These are phyloP conservation scores for Alcis repandata DNA, from an alignment of 2,888 invertebrate species.

Conservation along the genomic window DNA sequence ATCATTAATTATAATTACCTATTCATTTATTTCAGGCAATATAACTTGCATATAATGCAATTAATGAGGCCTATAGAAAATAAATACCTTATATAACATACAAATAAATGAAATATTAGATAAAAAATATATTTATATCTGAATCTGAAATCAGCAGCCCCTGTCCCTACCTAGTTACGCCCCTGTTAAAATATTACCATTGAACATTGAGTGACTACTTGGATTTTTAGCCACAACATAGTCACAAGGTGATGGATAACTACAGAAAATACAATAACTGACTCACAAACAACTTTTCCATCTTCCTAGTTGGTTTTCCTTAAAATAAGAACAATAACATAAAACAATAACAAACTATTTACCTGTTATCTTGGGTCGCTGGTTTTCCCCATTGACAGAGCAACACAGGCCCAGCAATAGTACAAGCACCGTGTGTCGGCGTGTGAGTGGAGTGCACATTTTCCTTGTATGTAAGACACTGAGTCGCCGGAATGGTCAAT, in stretches of 20 bases:
- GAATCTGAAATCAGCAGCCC: no score
- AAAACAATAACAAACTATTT: slow-evolving; percentile 16
- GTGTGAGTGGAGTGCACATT: slow-evolving; percentile 1
- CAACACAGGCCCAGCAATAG: slow-evolving; percentile 11
- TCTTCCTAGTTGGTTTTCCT: slow-evolving; percentile 12
- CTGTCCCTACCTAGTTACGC: no score
- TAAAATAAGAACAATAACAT: slow-evolving; percentile 9
- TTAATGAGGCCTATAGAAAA: no score
- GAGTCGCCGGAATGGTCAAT: neutral
- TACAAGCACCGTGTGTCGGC: neutral
- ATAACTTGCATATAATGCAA: no score
- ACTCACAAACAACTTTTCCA: neutral
- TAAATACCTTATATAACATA: no score
- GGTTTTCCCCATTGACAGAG: slow-evolving; percentile 6
- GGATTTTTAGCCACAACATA: neutral
- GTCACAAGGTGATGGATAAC: neutral
- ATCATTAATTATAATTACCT: no score
- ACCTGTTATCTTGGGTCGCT: neutral
- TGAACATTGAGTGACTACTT: no score
- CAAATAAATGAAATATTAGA: no score
- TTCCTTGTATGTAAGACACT: slow-evolving; percentile 10
- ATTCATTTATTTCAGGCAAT: no score
- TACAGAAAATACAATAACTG: neutral
- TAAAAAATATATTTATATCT: no score
- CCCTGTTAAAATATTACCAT: no score